Conservation (phyloP, 1,140 invertebrate species). For the Lordiphosa clarofinis region DNA sequence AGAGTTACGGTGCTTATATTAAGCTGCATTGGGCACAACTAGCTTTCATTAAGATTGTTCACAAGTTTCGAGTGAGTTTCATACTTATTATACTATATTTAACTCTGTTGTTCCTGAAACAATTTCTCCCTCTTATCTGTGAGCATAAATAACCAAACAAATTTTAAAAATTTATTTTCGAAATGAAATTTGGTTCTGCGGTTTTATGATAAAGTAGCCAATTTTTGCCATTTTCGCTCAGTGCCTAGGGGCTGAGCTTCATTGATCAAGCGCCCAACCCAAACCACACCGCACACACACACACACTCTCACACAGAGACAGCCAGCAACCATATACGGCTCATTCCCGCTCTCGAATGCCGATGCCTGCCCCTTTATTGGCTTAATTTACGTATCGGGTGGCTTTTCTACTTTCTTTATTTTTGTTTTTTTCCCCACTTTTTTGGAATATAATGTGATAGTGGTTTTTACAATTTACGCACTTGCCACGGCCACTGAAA, state of each 20-base stretch:
- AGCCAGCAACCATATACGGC: constrained; percentile 3
- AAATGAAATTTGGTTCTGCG: no score
- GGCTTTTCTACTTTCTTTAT: constrained; percentile 23
- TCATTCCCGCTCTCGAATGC: constrained; percentile 22
- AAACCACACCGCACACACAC: constrained; percentile 11
- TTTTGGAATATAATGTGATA: constrained; percentile 67
- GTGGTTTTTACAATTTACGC: constrained; percentile 74
- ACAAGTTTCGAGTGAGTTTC: no score
- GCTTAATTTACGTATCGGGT: constrained; percentile 68
- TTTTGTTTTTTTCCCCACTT: constrained; percentile 26
- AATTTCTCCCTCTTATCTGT: no score
- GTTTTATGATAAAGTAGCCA: no score
- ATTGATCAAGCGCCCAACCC: constrained; percentile 56
- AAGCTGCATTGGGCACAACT: no score
- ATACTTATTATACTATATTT: no score
- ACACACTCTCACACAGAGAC: constrained; percentile 2
- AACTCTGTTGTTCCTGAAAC: no score
- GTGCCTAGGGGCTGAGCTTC: constrained; percentile 29
- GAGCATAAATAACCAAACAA: no score
- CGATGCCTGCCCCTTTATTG: constrained; percentile 51
- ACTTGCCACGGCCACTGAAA: constrained; percentile 65
- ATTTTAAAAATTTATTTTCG: no score
- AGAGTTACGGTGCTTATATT: no score
- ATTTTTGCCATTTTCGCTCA: neutral
- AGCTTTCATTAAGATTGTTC: no score